Evolutionary conservation across 1,140 invertebrate genomes (phyloP).

Genomic region (Polypedilum vanderplanki): DNA sequence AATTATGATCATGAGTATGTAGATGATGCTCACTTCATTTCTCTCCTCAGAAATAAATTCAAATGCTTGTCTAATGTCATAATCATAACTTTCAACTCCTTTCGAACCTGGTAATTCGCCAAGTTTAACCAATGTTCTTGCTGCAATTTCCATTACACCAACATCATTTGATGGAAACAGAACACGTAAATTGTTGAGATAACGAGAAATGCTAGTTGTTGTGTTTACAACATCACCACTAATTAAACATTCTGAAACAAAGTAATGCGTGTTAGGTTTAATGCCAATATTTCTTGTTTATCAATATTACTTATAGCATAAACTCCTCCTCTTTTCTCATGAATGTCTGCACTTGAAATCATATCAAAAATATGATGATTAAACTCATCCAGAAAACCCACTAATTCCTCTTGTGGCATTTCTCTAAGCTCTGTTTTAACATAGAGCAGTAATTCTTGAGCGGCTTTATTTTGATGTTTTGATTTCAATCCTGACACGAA

Average conservation of each 20-base stretch:
- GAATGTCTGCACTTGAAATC: slow-evolving; percentile 85
- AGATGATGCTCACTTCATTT: slow-evolving; percentile 55
- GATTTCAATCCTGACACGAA: slow-evolving; percentile 85
- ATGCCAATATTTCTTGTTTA: slow-evolving; percentile 21
- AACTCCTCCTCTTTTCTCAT: slow-evolving; percentile 93
- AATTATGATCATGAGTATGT: slow-evolving; percentile 27
- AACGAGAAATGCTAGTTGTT: slow-evolving; percentile 80
- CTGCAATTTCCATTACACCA: slow-evolving; percentile 91
- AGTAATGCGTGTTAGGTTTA: slow-evolving; percentile 26
- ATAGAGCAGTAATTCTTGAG: slow-evolving; percentile 80
- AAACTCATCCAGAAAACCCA: slow-evolving; percentile 87
- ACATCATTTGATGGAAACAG: slow-evolving; percentile 83
- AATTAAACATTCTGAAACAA: slow-evolving; percentile 73
- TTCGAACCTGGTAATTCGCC: slow-evolving; percentile 87
- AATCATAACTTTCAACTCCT: slow-evolving; percentile 91
- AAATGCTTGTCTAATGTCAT: slow-evolving; percentile 90
- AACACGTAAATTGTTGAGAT: slow-evolving; percentile 88
- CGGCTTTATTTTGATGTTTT: slow-evolving; percentile 74
- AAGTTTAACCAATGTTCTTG: slow-evolving; percentile 85
- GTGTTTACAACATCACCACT: slow-evolving; percentile 88
- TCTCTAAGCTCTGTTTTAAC: slow-evolving; percentile 88
- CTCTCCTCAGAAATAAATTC: slow-evolving; percentile 87
- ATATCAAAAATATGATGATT: slow-evolving; percentile 94
- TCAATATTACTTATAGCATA: slow-evolving; percentile 73
- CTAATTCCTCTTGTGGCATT: slow-evolving; percentile 84